Base-by-base conservation (phyloP, 2,888 invertebrate species). In the Embidobia sp. region DNA sequence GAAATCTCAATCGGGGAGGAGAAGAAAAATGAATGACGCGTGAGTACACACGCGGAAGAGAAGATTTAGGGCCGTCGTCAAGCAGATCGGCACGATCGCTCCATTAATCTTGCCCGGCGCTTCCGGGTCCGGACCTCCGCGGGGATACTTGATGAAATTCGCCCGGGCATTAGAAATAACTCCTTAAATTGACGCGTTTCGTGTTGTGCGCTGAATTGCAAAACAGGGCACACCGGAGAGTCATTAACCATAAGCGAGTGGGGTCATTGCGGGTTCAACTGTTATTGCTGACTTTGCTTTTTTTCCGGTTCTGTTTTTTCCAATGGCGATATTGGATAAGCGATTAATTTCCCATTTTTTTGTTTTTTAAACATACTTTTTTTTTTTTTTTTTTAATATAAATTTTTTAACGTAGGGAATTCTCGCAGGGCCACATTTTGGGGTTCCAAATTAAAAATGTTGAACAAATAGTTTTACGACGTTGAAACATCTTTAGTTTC, bases 41-140 rank as follows among this genome's bases (percentile, higher is more conserved):
- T 48, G 49, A 26, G 37, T 37, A 42, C 44, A 42, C 35, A 31
- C 53, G 37, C 13, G 35, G 63, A 51, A 31, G 51, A 73, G 75
- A 79, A 73, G 61, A 78, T 77, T 72, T 55, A 53, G 63, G 15
- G 18, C 13, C 46, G 49, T 57, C 67, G 18, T 66, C 29, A 31
- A 44, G 46, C 49, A 55, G 11, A 57, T 55, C 46, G 63, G 57
- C 77, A 67, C 63, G 77, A 63, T 61, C 63, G 49, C 26, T 42
- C 27, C 57, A 77, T 77, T 69, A 73, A 77, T 77, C 73, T 73
- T 61, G 1, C 18, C 11, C 22, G 19, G 13, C 11, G 15, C 67
- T 77, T 73, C 63, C 73, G 73, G 61, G 46, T 64, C 37, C 16
- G 44, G 55, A 57, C 29, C 16, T 63, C 29, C 46, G 31, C 46